These are phyloP conservation scores for Notothenia rossii DNA, from an alignment of 2,113 vertebrate species.

Conservation along the genomic window DNA sequence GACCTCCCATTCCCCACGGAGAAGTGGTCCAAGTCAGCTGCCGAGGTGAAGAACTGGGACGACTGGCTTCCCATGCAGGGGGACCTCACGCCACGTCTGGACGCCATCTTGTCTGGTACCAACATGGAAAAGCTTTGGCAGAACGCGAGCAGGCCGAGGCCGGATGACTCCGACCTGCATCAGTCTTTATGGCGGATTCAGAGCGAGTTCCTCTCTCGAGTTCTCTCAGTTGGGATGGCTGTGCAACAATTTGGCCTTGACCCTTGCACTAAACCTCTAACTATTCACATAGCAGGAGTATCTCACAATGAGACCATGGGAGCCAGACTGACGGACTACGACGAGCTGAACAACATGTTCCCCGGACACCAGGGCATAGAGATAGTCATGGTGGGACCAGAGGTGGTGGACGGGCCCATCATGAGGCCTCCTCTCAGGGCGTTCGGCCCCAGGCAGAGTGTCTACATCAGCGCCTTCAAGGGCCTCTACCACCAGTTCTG, in stretches of 20 bases:
- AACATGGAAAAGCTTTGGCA: constrained; percentile 91
- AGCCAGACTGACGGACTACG: constrained; percentile 86
- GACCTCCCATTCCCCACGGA: constrained; percentile 80
- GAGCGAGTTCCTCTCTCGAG: constrained; percentile 91
- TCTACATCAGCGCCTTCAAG: constrained; percentile 91
- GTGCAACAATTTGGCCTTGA: constrained; percentile 83
- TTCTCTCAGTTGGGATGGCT: constrained; percentile 88
- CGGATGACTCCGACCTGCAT: constrained; percentile 84
- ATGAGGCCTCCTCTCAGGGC: constrained; percentile 85
- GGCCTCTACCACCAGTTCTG: constrained; percentile 96
- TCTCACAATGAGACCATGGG: constrained; percentile 93
- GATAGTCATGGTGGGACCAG: constrained; percentile 93
- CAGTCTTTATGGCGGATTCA: constrained; percentile 89
- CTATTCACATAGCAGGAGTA: constrained; percentile 90
- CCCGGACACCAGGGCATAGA: constrained; percentile 88
- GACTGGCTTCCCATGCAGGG: constrained; percentile 91
- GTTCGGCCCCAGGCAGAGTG: constrained; percentile 77
- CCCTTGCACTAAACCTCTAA: constrained; percentile 84
- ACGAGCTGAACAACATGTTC: constrained; percentile 92
- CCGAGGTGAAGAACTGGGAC: constrained; percentile 85
- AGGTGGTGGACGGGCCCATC: constrained; percentile 88
- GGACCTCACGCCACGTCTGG: constrained; percentile 82
- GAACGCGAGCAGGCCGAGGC: constrained; percentile 85
- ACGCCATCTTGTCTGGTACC: constrained; percentile 77
- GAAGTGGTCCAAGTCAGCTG: constrained; percentile 81